Percentiles rank a stretch among this genome's conserved stretches.
These are phyloP conservation scores for Parauchenoglanis punctatus DNA, from an alignment of 2,797 vertebrate genomes.

Conservation along the genomic window DNA sequence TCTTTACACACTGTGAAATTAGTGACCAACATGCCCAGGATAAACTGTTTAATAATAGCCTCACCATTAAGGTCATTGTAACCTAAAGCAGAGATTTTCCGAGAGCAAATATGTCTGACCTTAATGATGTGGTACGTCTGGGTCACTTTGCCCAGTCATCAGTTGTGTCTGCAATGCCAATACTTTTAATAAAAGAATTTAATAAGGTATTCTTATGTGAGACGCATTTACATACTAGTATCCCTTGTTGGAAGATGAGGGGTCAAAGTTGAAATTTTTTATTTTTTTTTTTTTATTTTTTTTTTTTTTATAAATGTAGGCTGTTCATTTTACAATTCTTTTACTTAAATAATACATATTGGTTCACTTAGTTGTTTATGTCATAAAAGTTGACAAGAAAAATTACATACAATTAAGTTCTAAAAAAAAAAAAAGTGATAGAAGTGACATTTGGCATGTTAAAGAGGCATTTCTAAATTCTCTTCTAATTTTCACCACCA, in stretches of 20 bases:
- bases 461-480: too few relatives aligned
- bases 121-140: conserved; percentile 3
- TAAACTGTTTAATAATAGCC: neutral
- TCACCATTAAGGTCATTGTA: neutral
- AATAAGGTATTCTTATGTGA: conserved; percentile 53
- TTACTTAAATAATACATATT: neutral
- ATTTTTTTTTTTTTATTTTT: neutral
- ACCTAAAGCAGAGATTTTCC: neutral
- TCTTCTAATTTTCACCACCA: neutral
- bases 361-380: neutral
- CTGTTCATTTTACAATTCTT: too few relatives aligned
- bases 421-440: neutral
- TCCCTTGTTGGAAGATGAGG: neutral
- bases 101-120: neutral
- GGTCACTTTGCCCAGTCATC: conserved; percentile 43
- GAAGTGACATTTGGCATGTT: neutral
- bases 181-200: conserved; percentile 77
- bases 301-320: neutral
- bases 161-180: conserved; percentile 73
- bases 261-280: neutral
- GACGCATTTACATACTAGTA: neutral
- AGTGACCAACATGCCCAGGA: conserved; percentile 14
- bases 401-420: neutral
- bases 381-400: neutral
- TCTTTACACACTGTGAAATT: conserved; percentile 43